A percentile compares a stretch with the other conserved stretches of the same genome.
Conservation (phyloP, 1,140 invertebrate species). For the Heliconius hewitsoni region DNA sequence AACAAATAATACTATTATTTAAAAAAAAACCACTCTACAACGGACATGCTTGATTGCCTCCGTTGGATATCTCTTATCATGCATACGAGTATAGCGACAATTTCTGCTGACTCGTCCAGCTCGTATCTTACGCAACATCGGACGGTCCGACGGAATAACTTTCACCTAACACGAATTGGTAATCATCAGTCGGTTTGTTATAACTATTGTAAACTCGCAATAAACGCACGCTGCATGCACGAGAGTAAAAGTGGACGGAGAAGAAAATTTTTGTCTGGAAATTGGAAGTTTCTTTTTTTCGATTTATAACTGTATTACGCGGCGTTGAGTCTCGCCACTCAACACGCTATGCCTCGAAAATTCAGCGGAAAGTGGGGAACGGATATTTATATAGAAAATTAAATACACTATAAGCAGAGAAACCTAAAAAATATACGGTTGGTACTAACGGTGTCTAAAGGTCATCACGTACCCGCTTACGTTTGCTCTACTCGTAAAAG, state of each 20-base stretch:
- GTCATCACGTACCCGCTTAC: background rate
- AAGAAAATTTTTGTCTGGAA: conserved; percentile 60
- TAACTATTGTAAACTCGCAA: conserved; percentile 57
- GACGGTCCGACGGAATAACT: conserved; percentile 35
- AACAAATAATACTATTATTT: too few species aligned
- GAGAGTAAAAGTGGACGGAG: conserved; percentile 62
- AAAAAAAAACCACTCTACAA: background rate
- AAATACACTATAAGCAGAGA: background rate
- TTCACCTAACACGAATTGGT: conserved; percentile 52
- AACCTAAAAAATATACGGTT: background rate
- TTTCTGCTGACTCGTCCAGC: conserved; percentile 35
- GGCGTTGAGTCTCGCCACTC: too few species aligned
- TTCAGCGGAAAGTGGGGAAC: too few species aligned
- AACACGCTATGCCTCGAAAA: too few species aligned
- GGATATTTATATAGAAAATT: background rate
- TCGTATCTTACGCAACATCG: conserved; percentile 43
- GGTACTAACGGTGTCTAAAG: background rate
- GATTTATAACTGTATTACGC: background rate
- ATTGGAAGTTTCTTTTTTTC: background rate
- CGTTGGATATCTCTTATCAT: background rate
- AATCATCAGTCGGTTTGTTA: conserved; percentile 49
- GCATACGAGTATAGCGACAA: conserved; percentile 11
- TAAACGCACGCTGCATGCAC: conserved; percentile 42
- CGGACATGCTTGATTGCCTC: background rate
- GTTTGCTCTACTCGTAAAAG: background rate